Percentiles rank a stretch among this genome's conserved stretches.
Evolutionary conservation across 2,888 invertebrate genomes (phyloP).

Genomic region (Phlogophora meticulosa): DNA sequence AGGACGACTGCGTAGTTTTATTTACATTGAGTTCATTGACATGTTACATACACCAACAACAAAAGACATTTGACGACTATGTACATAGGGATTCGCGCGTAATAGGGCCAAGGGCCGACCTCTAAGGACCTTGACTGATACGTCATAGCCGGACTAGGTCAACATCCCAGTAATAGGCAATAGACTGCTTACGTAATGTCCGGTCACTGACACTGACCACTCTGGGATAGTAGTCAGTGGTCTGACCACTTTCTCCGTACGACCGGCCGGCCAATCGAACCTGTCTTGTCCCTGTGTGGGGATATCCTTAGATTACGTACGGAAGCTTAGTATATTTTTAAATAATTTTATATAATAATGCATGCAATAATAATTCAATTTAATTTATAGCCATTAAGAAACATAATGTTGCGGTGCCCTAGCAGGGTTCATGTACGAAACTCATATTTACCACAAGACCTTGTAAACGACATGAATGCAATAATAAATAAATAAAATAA

Average conservation of each 20-base stretch:
- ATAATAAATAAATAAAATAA: too few species aligned
- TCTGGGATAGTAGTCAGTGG: not conserved
- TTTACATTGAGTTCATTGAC: slow-evolving; percentile 7
- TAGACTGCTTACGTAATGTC: slow-evolving; percentile 34
- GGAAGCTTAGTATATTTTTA: too few species aligned
- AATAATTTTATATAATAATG: too few species aligned
- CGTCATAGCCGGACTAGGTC: slow-evolving; percentile 44
- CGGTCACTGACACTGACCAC: slow-evolving; percentile 27
- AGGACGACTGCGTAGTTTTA: not conserved
- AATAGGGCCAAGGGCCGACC: slow-evolving; percentile 24
- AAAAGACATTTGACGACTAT: not conserved
- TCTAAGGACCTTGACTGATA: slow-evolving; percentile 27
- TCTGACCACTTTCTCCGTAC: slow-evolving; percentile 46
- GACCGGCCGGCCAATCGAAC: slow-evolving; percentile 16
- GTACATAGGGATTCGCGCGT: slow-evolving; percentile 3
- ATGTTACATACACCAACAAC: not conserved
- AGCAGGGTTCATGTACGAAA: too few species aligned
- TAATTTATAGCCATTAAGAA: too few species aligned
- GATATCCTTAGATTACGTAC: slow-evolving; percentile 38
- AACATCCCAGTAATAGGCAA: slow-evolving; percentile 38
- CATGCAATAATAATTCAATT: too few species aligned
- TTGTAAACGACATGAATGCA: too few species aligned
- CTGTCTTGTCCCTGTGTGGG: slow-evolving; percentile 7
- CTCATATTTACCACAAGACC: too few species aligned
- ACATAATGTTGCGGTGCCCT: too few species aligned